These are phyloP conservation scores for Scaptodrosophila lebanonensis DNA, from an alignment of 1,140 invertebrate species.

Conservation along the genomic window DNA sequence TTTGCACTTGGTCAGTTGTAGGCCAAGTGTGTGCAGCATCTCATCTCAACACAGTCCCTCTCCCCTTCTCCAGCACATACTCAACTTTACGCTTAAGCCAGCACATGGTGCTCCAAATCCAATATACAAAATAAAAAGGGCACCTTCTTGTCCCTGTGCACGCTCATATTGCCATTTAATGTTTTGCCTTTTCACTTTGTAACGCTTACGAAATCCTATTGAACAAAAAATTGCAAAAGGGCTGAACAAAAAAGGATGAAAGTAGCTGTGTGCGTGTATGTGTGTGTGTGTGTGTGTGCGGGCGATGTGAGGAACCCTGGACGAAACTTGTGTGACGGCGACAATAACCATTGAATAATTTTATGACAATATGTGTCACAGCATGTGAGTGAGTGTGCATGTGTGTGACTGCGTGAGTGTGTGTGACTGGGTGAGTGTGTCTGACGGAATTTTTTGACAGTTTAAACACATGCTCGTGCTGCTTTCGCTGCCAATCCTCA, in stretches of 20 bases:
- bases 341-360: slow-evolving; percentile 76
- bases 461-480: slow-evolving; percentile 67
- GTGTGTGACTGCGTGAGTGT: slow-evolving; percentile 3
- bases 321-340: slow-evolving; percentile 39
- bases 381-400: slow-evolving; percentile 25
- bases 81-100: background rate
- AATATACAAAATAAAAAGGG: slow-evolving; percentile 66
- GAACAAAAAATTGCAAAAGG: slow-evolving; percentile 71
- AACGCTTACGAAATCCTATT: slow-evolving; percentile 70
- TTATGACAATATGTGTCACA: slow-evolving; percentile 76
- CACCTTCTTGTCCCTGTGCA: slow-evolving; percentile 25
- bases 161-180: slow-evolving; percentile 68
- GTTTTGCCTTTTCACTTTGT: slow-evolving; percentile 61
- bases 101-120: slow-evolving; percentile 47
- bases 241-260: slow-evolving; percentile 50
- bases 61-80: no score
- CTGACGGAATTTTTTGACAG: slow-evolving; percentile 60
- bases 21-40: no score
- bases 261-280: slow-evolving; percentile 13
- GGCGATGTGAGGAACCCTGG: no score
- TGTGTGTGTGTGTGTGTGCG: slow-evolving; percentile 13
- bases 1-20: slow-evolving; percentile 6
- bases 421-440: slow-evolving; percentile 14
- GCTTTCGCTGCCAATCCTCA: background rate
- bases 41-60: no score